Evolutionary conservation across 2,888 invertebrate species (phyloP).

Genomic region (Strigamia crassipes): DNA sequence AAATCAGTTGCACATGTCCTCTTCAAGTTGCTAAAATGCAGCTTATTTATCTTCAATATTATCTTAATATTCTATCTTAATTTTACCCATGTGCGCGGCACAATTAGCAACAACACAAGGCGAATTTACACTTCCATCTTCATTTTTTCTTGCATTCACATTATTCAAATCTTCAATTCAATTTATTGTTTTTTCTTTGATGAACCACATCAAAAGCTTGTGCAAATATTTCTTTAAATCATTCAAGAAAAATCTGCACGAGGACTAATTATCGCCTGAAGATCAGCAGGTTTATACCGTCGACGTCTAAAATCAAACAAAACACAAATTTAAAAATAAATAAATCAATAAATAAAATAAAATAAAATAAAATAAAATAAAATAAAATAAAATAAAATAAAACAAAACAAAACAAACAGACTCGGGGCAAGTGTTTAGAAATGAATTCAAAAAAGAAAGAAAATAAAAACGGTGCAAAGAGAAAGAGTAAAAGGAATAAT

Average conservation of each 20-base stretch:
- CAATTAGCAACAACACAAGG: constrained; percentile 37
- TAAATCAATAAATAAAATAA: too few relatives aligned
- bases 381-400: constrained; percentile 31
- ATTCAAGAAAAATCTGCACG: constrained; percentile 49
- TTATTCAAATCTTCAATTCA: constrained; percentile 9
- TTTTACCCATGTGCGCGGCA: constrained; percentile 23
- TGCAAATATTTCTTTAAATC: not conserved
- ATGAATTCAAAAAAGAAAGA: not conserved
- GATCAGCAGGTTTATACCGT: constrained; percentile 47
- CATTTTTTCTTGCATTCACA: not conserved
- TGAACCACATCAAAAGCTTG: constrained; percentile 32
- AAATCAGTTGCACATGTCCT: constrained; percentile 19
- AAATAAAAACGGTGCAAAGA: not conserved
- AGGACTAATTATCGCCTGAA: constrained; percentile 48
- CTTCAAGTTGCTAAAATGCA: constrained; percentile 40
- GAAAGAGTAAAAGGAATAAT: constrained; percentile 20
- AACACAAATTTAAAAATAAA: not conserved
- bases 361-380: not conserved
- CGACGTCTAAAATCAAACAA: constrained; percentile 44
- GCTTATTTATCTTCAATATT: constrained; percentile 27
- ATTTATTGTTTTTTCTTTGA: constrained; percentile 14
- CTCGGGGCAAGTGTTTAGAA: too few relatives aligned
- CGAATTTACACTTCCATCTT: constrained; percentile 5
- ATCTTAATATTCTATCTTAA: constrained; percentile 37
- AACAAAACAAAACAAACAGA: not conserved